Percentiles rank a stretch among this genome's conserved stretches.
phyloP scores from a whole-genome alignment of 2,888 invertebrate genomes.

The Cheilosia vulpina region DNA sequence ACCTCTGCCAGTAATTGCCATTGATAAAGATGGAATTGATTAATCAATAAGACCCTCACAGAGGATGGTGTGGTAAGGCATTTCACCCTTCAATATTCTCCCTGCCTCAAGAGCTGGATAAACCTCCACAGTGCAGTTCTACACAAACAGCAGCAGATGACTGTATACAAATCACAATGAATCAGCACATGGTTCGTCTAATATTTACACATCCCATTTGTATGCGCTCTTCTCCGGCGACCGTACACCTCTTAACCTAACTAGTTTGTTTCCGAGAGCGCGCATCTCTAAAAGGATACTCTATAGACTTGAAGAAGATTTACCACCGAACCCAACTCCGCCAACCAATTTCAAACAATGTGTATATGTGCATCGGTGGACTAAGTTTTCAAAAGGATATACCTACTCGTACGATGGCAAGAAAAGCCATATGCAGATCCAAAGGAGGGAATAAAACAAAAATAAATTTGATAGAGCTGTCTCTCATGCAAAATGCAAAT shows the following conservation, averaged over 20 bases:
- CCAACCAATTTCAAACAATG: conserved; percentile 1
- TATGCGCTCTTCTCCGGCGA: not conserved
- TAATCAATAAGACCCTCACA: no score
- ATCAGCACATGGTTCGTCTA: conserved; percentile 3
- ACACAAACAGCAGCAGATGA: not conserved
- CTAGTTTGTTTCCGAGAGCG: conserved; percentile 24
- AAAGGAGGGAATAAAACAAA: conserved; percentile 52
- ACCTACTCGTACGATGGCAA: not conserved
- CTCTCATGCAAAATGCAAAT: conserved; percentile 59
- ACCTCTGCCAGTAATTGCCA: no score
- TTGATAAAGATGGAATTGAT: no score
- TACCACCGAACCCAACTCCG: not conserved
- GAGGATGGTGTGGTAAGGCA: no score
- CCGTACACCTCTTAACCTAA: conserved; percentile 14
- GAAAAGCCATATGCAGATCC: conserved; percentile 30
- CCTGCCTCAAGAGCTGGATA: not conserved
- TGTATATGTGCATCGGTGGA: conserved; percentile 24
- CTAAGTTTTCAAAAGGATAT: conserved; percentile 22
- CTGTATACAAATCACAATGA: not conserved
- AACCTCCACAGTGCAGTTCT: not conserved
- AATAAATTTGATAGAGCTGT: conserved; percentile 60
- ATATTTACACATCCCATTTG: conserved; percentile 9
- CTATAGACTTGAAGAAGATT: conserved; percentile 28
- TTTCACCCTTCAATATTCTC: no score
- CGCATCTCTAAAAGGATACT: not conserved